Conservation (phyloP, 2,888 invertebrate species). For the Philhelius pedissequus region DNA sequence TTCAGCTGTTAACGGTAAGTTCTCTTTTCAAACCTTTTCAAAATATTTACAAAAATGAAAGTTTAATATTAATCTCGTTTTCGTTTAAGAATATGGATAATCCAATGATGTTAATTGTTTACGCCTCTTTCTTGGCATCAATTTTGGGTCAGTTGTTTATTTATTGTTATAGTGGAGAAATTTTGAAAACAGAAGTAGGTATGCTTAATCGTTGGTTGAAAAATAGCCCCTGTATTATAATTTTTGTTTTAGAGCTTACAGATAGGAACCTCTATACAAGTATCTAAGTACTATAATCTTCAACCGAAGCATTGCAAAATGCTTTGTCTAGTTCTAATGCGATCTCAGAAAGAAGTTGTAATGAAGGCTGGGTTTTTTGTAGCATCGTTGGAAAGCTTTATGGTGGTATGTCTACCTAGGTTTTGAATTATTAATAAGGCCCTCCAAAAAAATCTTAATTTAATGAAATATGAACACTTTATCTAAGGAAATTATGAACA, state of each 20-base stretch:
- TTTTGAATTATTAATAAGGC: not conserved
- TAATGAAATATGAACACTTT: no score
- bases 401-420: constrained; percentile 70
- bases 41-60: no score
- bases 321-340: constrained; percentile 72
- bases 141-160: constrained; percentile 76
- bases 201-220: no score
- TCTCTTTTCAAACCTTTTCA: not conserved
- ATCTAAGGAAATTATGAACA: no score
- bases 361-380: constrained; percentile 75
- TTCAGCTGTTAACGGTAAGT: constrained; percentile 75
- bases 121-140: constrained; percentile 73
- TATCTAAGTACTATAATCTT: constrained; percentile 75
- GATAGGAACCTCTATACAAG: constrained; percentile 73
- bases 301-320: constrained; percentile 72
- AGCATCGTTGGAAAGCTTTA: constrained; percentile 75
- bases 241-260: constrained; percentile 72
- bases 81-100: constrained; percentile 73
- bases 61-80: not conserved
- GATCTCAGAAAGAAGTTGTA: constrained; percentile 74
- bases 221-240: no score
- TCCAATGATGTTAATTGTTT: constrained; percentile 71
- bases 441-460: no score
- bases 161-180: constrained; percentile 77
- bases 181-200: constrained; percentile 75